These are phyloP conservation scores for Antechinus flavipes DNA, from an alignment of 2,113 vertebrate species.

Conservation along the genomic window DNA sequence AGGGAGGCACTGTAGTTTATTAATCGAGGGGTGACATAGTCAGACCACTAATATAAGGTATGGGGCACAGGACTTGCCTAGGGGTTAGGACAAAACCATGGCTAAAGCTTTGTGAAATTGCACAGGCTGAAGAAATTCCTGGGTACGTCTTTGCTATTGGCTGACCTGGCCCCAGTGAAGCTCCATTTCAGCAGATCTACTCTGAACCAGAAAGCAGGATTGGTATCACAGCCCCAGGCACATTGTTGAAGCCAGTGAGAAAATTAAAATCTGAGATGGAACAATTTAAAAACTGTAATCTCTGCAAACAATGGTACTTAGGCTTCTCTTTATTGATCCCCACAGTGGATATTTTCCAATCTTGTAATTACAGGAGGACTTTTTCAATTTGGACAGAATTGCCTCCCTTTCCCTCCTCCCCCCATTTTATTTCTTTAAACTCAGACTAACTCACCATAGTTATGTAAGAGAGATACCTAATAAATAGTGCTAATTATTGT, in stretches of 20 bases:
- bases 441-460: slow-evolving; percentile 19
- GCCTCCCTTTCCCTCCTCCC: not conserved
- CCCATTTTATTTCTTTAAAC: slow-evolving; percentile 57
- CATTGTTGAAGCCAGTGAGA: slow-evolving; percentile 51
- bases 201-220: not conserved
- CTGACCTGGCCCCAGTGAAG: not conserved
- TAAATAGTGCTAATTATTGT: slow-evolving; percentile 68
- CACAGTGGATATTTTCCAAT: slow-evolving; percentile 50
- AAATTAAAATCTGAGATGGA: slow-evolving; percentile 72
- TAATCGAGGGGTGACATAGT: not conserved
- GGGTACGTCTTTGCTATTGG: not conserved
- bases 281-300: slow-evolving; percentile 66
- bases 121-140: not conserved
- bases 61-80: not conserved
- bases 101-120: not conserved
- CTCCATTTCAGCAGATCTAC: not conserved
- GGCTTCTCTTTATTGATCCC: slow-evolving; percentile 68
- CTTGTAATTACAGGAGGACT: slow-evolving; percentile 69
- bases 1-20: not conserved
- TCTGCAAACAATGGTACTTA: slow-evolving; percentile 61
- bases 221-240: fast-evolving
- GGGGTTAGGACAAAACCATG: not conserved
- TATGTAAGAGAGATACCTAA: slow-evolving; percentile 31
- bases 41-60: not conserved
- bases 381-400: slow-evolving; percentile 67